Evolutionary conservation across 2,113 vertebrate species (phyloP).

Genomic region (Poeciliopsis retropinna): DNA sequence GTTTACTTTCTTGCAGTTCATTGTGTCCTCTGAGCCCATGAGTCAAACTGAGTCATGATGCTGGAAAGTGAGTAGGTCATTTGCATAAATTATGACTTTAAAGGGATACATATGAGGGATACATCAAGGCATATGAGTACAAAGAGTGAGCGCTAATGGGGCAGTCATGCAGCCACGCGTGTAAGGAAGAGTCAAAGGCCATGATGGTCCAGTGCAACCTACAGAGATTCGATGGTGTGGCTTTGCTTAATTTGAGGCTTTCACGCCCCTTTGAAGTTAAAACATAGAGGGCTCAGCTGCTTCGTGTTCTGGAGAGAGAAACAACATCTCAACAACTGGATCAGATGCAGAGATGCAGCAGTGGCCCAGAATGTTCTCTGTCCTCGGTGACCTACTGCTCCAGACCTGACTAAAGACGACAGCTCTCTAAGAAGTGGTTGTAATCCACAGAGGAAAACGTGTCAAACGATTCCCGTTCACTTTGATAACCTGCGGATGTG

Average conservation of each 20-base stretch:
- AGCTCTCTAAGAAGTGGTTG: constrained; percentile 37
- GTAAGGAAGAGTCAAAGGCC: constrained; percentile 35
- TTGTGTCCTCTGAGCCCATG: constrained; percentile 41
- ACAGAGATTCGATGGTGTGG: constrained; percentile 50
- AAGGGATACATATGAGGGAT: constrained; percentile 4
- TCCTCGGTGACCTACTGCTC: constrained; percentile 34
- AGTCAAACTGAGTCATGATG: constrained; percentile 61
- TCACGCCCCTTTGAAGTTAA: constrained; percentile 60
- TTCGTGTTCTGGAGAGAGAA: constrained; percentile 46
- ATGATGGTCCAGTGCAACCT: constrained; percentile 34
- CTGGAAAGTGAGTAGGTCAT: constrained; percentile 51
- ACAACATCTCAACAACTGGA: constrained; percentile 51
- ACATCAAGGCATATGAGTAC: constrained; percentile 19
- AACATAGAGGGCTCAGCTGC: constrained; percentile 69
- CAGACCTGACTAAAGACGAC: constrained; percentile 23
- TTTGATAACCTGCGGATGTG: constrained; percentile 26
- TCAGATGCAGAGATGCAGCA: constrained; percentile 24
- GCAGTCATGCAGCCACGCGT: constrained; percentile 33
- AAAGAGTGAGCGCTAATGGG: constrained; percentile 23
- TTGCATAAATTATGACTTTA: constrained; percentile 31
- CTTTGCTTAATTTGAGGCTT: constrained; percentile 60
- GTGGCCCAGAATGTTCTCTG: constrained; percentile 56
- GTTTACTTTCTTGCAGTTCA: constrained; percentile 27
- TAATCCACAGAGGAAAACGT: constrained; percentile 31
- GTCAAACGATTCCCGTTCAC: constrained; percentile 39